Evolutionary conservation across 2,113 vertebrate species (phyloP), one percentile per base, ranked within the genome.

Genomic region (western clawed frog (Xenopus tropicalis)): DNA sequence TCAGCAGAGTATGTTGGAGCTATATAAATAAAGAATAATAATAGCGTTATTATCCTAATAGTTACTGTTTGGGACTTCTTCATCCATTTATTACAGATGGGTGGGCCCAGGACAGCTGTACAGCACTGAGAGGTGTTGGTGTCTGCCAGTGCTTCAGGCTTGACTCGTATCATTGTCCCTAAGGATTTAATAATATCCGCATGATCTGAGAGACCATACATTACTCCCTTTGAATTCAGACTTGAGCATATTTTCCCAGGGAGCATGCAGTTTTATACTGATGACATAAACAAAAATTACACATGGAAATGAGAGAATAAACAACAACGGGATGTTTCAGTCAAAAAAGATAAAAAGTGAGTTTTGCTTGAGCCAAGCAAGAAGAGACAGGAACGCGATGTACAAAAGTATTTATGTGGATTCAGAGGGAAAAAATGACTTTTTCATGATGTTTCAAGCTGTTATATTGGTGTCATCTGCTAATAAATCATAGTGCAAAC

Each of bases 231-330:
- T 74, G 71, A 74, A 66, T 66, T 24, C 58, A 74, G 66, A 48
- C 71, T 66, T 74, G 58, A 74, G 66, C 71, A 74, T 74, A 61
- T 74, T 74, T 43, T 59, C 25, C 22, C 29, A 25, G 12, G 54
- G 22, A 59, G 21, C 52, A 37, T 64, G 29, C 61, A 66, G 58
- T 66, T 67, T 61, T 67, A 46, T 66, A 29, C 44, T 66, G 52
- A 58, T 67, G 63, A 59, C 37, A 67, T 48, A 66, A 74, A 67
- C 71, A 59, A 44, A 74, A 48, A 66, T 20, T n/a, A 66, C 71
- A 66, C 57, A 66, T 59, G 29, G 29, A 9, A 3, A 37, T 61
- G 61, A 65, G 70, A 62, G 42, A 66, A 74, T 74, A 66, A 74
- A 67, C 59, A 74, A 29, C 42, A 46, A 72, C 46, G 14, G 20